These are phyloP conservation scores for Prietella phreatophila DNA, from an alignment of 2,113 vertebrate species.

Conservation along the genomic window DNA sequence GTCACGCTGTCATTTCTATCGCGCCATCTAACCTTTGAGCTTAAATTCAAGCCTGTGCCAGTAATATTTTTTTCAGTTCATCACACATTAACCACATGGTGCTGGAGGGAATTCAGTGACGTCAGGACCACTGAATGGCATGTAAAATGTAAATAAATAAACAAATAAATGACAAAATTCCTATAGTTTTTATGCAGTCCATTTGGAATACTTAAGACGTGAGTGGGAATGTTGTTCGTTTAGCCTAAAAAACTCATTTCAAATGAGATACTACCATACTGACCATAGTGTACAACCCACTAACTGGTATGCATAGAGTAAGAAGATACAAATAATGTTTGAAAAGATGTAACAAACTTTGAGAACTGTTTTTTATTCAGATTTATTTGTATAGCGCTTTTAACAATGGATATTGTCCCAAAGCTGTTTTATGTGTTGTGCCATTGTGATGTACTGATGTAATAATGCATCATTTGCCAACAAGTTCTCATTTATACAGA, in stretches of 20 bases:
- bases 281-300: background rate
- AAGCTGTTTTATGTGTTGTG: too few relatives aligned
- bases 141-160: background rate
- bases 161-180: background rate
- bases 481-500: background rate
- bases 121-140: background rate
- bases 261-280: background rate
- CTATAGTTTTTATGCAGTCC: background rate
- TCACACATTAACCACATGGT: conserved; percentile 15
- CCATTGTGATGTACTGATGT: background rate
- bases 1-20: background rate
- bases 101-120: background rate
- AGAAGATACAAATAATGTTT: background rate
- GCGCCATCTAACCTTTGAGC: background rate
- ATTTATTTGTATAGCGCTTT: too few relatives aligned
- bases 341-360: background rate
- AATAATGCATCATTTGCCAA: background rate
- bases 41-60: background rate
- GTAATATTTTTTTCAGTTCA: background rate
- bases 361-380: background rate
- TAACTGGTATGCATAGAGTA: background rate
- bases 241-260: background rate
- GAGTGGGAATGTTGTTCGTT: background rate
- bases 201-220: background rate
- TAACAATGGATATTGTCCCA: too few relatives aligned